Base-by-base conservation (phyloP, 23 tunicate genomes). In the Oikopleura vanhoeffeni region DNA sequence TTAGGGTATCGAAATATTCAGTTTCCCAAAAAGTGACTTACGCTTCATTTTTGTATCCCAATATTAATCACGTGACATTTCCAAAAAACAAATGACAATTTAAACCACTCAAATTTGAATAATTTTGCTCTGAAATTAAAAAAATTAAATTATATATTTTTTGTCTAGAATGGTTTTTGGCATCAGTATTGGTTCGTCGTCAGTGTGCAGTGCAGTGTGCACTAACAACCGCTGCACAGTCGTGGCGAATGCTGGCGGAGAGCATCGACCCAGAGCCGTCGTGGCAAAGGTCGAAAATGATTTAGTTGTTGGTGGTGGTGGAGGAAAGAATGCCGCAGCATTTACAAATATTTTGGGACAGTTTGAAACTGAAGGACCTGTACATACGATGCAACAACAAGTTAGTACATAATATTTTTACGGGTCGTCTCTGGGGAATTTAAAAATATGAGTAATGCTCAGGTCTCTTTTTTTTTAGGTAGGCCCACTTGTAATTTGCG, bases 81-180 rank as follows among this genome's bases (percentile, higher is more conserved):
- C n/a, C n/a, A n/a, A n/a, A n/a, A n/a, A n/a, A n/a, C n/a, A n/a
- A n/a, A n/a, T n/a, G n/a, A n/a, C n/a, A n/a, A n/a, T n/a, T n/a
- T n/a, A n/a, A n/a, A n/a, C n/a, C n/a, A n/a, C n/a, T n/a, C n/a
- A n/a, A n/a, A n/a, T n/a, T n/a, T n/a, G n/a, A n/a, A n/a, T n/a
- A n/a, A n/a, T n/a, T 49, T 49, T 8, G 13, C 64, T 49, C 64
- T 24, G 18, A 49, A 49, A 49, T 49, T 49, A 49, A 49, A 8
- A 49, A 49, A 13, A 49, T 49, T 49, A 8, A 8, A 13, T 49
- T 49, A 49, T 49, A 24, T 49, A 24, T 49, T 8, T 49, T 49
- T 24, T 49, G 64, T 49, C 24, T 30, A 71, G 79, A 71, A 71
- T 71, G 79, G 79, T 71, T 18, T 71, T 71, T 71, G 79, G 79